A percentile compares a stretch with the other conserved stretches of the same genome.
phyloP scores from a whole-genome alignment of 2,113 vertebrate species.

The Cygnus atratus region DNA sequence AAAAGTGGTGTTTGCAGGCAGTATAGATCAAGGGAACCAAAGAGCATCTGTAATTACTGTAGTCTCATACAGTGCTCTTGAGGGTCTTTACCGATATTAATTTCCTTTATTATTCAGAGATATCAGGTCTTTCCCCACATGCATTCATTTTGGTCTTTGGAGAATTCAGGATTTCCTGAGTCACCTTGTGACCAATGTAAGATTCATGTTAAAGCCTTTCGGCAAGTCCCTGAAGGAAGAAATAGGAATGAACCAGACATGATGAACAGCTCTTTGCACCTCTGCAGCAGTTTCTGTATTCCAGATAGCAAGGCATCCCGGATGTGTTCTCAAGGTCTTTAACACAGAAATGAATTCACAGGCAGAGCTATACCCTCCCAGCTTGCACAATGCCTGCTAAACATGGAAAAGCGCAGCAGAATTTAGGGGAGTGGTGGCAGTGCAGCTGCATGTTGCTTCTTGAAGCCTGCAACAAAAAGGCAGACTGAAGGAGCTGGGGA shows the following conservation, averaged over 20 bases:
- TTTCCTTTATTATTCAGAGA: not conserved
- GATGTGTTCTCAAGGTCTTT: not conserved
- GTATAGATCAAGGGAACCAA: not conserved
- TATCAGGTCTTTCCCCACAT: not conserved
- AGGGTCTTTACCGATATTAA: not conserved
- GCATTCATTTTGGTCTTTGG: not conserved
- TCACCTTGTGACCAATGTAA: not conserved
- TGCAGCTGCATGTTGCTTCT: conserved; percentile 6
- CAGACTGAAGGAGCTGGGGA: not conserved
- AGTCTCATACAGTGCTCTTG: not conserved
- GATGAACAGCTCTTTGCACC: not conserved
- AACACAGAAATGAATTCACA: not conserved
- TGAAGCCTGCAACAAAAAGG: not conserved
- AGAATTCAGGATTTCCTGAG: not conserved
- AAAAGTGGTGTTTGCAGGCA: not conserved
- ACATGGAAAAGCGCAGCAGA: not conserved
- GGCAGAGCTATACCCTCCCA: not conserved
- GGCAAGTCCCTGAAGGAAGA: conserved; percentile 11
- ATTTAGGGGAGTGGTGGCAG: conserved; percentile 1
- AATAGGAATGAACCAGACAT: not conserved
- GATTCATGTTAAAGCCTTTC: not conserved
- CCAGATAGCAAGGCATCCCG: not conserved
- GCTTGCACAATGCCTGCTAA: conserved; percentile 24
- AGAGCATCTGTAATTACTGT: not conserved
- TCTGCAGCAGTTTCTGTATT: not conserved